Evolutionary conservation across 2,797 vertebrate genomes (phyloP), one percentile per base, ranked within the genome.

Genomic region (Crypturellus tataupa): DNA sequence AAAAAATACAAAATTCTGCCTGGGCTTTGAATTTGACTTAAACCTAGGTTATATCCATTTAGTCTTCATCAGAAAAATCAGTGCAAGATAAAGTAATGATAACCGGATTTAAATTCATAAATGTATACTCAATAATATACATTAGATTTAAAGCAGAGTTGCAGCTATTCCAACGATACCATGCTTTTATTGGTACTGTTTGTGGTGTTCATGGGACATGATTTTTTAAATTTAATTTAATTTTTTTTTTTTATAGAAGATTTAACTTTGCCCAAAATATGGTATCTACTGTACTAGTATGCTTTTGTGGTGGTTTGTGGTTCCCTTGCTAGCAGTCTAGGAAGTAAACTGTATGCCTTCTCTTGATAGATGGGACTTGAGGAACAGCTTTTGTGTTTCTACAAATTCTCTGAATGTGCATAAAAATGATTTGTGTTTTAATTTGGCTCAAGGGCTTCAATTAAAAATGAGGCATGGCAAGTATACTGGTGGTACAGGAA

Each of bases 201-300:
- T 44, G 1, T 29, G 37, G 80, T 55, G 12, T 70, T 60, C 0
- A 0, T 64, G 44, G 69, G 35, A 23, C 44, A 14, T 78, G 31
- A 44, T 81, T 65, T 3, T 18, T n/a, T 76, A 39, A 39, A 39
- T 39, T 39, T 39, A 37, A 2, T 79, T 72, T 83, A 88, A 75
- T 16, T 29, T 31, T n/a, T n/a, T n/a, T 90, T 78, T n/a, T 31
- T 19, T 10, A 8, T 25, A 80, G 33, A 4, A 62, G 5, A 0
- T 67, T 1, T 47, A 60, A 40, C 31, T 73, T 67, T 10, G 63
- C 4, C 10, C 18, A 14, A 70, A 80, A 35, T 51, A 29, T 0
- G 70, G 23, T 44, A 56, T 19, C 24, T 4, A 5, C 31, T 84
- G 0, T 0, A 42, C 46, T 29, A 58, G 5, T 55, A 2, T 7